A percentile compares a stretch with the other conserved stretches of the same genome.
Evolutionary conservation across 53 echinoderm and acorn worm genomes (phyloP).

Genomic region (Zoroaster sp.): DNA sequence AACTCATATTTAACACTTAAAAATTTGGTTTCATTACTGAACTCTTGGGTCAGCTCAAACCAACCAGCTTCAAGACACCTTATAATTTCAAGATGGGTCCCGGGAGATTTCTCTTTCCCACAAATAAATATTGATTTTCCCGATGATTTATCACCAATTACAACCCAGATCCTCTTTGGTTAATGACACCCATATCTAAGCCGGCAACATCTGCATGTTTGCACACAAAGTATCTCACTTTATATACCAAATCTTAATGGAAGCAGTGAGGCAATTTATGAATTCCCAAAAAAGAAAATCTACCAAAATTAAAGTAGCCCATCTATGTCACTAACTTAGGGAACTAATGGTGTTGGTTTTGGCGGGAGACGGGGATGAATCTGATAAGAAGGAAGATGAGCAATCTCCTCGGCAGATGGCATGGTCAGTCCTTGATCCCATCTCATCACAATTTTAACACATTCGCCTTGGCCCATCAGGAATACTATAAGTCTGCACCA

Average conservation of each 20-base stretch:
- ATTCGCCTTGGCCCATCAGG: background rate
- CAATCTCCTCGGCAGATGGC: conserved; percentile 33
- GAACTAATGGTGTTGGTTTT: conserved; percentile 26
- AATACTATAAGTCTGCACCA: background rate
- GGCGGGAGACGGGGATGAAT: background rate
- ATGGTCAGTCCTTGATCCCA: background rate
- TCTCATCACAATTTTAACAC: conserved; percentile 19
- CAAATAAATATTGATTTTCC: conserved; percentile 20
- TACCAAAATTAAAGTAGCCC: background rate
- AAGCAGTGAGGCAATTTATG: conserved; percentile 8
- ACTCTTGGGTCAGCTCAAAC: too few relatives aligned
- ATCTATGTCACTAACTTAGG: background rate
- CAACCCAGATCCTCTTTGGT: background rate
- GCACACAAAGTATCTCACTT: background rate
- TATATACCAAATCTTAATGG: background rate
- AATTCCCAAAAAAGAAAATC: background rate
- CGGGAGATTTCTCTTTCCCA: background rate
- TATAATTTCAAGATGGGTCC: background rate
- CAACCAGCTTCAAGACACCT: background rate
- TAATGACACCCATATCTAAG: background rate
- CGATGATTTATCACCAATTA: conserved; percentile 5
- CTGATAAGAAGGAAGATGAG: background rate
- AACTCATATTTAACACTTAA: too few relatives aligned
- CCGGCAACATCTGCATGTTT: background rate
- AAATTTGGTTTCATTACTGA: too few relatives aligned